Evolutionary conservation across 1,140 invertebrate genomes (phyloP).

Genomic region (Belonocnema kinseyi): DNA sequence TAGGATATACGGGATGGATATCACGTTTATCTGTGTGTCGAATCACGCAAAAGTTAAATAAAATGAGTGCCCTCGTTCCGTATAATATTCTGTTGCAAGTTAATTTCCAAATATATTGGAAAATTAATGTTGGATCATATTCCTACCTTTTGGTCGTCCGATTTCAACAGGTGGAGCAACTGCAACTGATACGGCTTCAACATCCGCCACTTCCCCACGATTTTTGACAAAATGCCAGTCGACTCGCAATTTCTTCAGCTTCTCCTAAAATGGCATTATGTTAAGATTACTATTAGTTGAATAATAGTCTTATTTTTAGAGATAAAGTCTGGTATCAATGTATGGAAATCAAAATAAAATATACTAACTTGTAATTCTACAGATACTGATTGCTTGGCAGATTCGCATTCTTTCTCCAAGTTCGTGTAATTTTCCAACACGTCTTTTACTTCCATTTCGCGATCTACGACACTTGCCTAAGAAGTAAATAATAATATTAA

Average conservation of each 20-base stretch:
- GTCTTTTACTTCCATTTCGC: constrained; percentile 80
- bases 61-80: not conserved
- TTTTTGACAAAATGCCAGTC: constrained; percentile 79
- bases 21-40: constrained; percentile 1
- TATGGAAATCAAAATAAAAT: constrained; percentile 9
- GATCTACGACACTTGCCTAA: constrained; percentile 76
- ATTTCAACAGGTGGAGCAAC: constrained; percentile 34
- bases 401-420: constrained; percentile 79
- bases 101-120: not conserved
- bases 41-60: constrained; percentile 10
- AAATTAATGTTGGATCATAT: not conserved
- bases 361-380: constrained; percentile 77
- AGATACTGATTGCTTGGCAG: constrained; percentile 78
- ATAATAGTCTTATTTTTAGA: too few species aligned
- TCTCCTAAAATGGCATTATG: constrained; percentile 68
- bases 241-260: constrained; percentile 78
- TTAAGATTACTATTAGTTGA: not conserved
- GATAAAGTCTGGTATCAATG: too few species aligned
- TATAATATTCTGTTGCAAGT: not conserved
- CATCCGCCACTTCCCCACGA: constrained; percentile 62
- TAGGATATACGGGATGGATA: not conserved
- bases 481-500: constrained; percentile 39
- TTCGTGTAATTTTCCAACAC: constrained; percentile 83
- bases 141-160: constrained; percentile 58
- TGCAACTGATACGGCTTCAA: constrained; percentile 42